A percentile compares a stretch with the other conserved stretches of the same genome.
Evolutionary conservation across 2,113 vertebrate genomes (phyloP).

Genomic region (Poeciliopsis occidentalis): DNA sequence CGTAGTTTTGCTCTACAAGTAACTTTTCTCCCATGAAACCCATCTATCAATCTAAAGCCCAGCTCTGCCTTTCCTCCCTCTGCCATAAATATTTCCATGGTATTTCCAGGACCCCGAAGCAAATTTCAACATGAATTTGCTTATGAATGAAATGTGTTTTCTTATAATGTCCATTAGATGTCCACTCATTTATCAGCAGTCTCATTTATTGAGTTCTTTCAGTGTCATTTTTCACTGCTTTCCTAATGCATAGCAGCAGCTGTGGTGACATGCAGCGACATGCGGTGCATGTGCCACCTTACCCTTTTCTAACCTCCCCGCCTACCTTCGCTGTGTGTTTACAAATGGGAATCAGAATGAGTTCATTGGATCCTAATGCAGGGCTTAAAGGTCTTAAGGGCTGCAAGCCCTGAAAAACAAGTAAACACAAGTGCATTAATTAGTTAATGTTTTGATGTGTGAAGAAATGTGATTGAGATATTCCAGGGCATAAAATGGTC

Average conservation of each 20-base stretch:
- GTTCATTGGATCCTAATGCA: neutral
- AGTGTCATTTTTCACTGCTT: no score
- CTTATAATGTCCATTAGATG: neutral
- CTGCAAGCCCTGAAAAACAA: neutral
- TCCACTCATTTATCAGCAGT: neutral
- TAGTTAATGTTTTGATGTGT: neutral
- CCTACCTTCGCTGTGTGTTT: neutral
- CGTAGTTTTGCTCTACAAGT: no score
- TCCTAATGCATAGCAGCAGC: no score
- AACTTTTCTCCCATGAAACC: no score
- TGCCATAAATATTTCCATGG: no score
- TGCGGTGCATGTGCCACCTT: no score
- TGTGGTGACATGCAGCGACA: no score
- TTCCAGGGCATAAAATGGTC: no score
- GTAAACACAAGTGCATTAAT: neutral
- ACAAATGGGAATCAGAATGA: slow-evolving; percentile 4
- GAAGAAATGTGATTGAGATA: no score
- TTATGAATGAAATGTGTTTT: slow-evolving; percentile 2
- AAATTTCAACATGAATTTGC: slow-evolving; percentile 14
- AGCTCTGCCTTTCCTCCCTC: no score
- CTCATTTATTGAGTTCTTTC: no score
- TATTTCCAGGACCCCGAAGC: neutral
- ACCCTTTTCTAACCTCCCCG: neutral
- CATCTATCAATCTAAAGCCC: no score
- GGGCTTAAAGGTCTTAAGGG: neutral